Base-by-base conservation (phyloP, 1,140 invertebrate genomes). In the Pogonomyrmex barbatus region DNA sequence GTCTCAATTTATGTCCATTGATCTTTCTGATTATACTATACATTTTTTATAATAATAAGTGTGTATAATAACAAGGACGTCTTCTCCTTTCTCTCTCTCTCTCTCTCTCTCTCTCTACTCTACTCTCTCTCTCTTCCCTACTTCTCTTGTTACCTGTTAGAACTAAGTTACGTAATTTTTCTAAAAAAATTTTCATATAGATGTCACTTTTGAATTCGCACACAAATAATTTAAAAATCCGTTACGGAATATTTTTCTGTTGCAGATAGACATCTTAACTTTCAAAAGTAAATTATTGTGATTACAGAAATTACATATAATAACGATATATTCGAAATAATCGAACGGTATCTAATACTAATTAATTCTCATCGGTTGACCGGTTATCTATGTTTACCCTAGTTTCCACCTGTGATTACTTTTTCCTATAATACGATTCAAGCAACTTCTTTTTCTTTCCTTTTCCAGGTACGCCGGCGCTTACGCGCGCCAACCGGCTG, bases 401-500 rank as follows among this genome's bases (percentile, higher is more conserved):
- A 83, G 33, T 75, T 83, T 83, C 45, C 5, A 67, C n/a, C 8
- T 4, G 68, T 4, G 17, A 58, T 30, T 45, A 62, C 4, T 30
- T 75, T 45, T 81, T 45, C 24, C 36, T 70, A 70, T 24, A 24
- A 65, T 33, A 47, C 14, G 50, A 65, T 6, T 62, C 3, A 60
- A 58, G n/a, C 30, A 2, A 9, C 8, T 85, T 68, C 3, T 30
- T 58, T 58, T 56, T 42, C 58, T 65, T 47, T 42, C 39, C 6
- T 10, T 2, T 50, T 4, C 65, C 65, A 90, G 89, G 12, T 76
- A 85, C 1, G 54, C 70, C 17, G 82, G 58, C 0, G 6, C 52
- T 6, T 82, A 75, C 4, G 62, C 60, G 1, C 63, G 81, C 33
- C 76, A 75, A 4, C 47, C 62, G 1, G 47, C 52, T 4, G 83